Evolutionary conservation across 1,140 invertebrate species (phyloP), one percentile per base, ranked within the genome.

Genomic region (Marisa cornuarietis): DNA sequence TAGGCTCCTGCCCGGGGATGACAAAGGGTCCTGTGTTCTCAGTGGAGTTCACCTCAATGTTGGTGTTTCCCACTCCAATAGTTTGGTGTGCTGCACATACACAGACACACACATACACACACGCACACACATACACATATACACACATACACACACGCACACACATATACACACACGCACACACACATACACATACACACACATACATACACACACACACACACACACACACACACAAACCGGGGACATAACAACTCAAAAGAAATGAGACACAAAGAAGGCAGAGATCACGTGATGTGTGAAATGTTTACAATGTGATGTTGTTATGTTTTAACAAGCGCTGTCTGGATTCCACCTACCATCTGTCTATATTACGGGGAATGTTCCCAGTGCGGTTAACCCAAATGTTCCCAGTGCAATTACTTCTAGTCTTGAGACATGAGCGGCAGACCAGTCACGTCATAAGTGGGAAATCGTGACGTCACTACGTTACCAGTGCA

Each of bases 201-300:
- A 69, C 66, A 68, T 26, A 68, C 66, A 69, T 31, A 69, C 66
- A 69, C 66, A 68, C 65, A 68, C n/a, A 42, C 31, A 42, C 31
- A 42, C 1, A 5, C 31, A 42, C 1, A 42, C 31, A 42, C 1
- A 42, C 31, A 42, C 5, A 69, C 66, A 69, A n/a, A 69, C 6
- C 6, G 7, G 7, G n/a, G 6, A 42, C 31, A 42, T 42, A 42
- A 68, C 10, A 16, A 31, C 6, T 31, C 6, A 31, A 22, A 68
- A 24, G n/a, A 5, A 11, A 73, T 58, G 62, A 42, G 6, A 42
- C 31, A 42, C 31, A 6, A 42, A 42, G 1, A 42, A 42, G 31
- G 31, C 6, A 42, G 31, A 42, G 31, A 6, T 42, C 3, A 42
- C 31, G 31, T 42, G 31, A 42, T 42, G 31, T 42, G 31, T 42